Conservation (phyloP, 2,113 vertebrate species). For the Poeciliopsis retropinna region DNA sequence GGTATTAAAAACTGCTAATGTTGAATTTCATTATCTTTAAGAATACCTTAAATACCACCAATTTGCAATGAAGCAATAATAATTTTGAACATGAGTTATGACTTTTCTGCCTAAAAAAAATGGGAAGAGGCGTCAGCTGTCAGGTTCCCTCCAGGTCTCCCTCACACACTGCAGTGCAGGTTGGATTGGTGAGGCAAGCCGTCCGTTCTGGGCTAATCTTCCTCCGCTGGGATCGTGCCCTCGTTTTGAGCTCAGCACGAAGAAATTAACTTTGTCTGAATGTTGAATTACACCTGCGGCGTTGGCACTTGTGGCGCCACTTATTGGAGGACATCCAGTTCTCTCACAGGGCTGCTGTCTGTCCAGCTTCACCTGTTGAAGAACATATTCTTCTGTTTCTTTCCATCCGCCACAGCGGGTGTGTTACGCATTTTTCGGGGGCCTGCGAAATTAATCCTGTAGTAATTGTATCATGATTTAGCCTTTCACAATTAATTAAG, state of each 20-base stretch:
- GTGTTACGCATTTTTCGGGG: neutral
- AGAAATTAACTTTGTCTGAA: conserved; percentile 28
- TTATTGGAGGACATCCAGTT: conserved; percentile 3
- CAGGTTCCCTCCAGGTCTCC: neutral
- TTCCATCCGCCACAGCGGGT: neutral
- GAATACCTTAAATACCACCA: neutral
- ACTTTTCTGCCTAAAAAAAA: neutral
- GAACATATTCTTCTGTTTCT: neutral
- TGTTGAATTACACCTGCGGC: conserved; percentile 10
- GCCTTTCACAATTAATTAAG: conserved; percentile 56
- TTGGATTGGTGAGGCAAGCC: neutral
- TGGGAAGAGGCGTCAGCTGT: neutral
- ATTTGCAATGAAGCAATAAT: neutral
- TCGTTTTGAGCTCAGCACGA: conserved; percentile 5
- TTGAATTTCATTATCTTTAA: too few species aligned
- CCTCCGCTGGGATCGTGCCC: conserved; percentile 9
- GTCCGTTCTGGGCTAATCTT: conserved; percentile 22
- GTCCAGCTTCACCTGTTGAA: conserved; percentile 13
- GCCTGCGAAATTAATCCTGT: conserved; percentile 31
- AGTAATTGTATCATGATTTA: conserved; percentile 45
- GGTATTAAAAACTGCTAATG: too few species aligned
- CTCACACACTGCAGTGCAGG: neutral
- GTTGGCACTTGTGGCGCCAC: neutral
- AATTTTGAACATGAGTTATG: conserved; percentile 1
- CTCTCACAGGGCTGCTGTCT: neutral